phyloP scores from a whole-genome alignment of 1,140 invertebrate species.

The Cotesia chilonis region DNA sequence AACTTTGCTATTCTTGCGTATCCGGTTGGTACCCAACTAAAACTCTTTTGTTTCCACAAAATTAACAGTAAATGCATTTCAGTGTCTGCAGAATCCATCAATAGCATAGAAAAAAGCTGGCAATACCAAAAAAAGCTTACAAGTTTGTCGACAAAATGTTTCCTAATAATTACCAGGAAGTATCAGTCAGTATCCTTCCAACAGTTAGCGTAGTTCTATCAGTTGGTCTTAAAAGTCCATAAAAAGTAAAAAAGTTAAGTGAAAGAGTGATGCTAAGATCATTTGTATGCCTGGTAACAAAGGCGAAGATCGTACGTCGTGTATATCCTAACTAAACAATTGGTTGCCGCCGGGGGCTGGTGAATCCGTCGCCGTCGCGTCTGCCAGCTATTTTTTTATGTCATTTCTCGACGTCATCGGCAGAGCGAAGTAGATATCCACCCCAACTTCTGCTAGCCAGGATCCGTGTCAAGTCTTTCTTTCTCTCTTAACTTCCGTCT shows the following conservation, averaged over 20 bases:
- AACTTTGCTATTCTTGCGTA: too few species aligned
- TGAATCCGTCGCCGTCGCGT: conserved; percentile 51
- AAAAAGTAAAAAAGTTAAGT: conserved; percentile 4
- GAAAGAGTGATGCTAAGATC: conserved; percentile 7
- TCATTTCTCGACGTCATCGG: conserved; percentile 65
- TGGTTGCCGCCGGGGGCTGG: conserved; percentile 21
- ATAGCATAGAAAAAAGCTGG: too few species aligned
- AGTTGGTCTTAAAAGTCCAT: neutral
- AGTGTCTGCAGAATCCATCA: too few species aligned
- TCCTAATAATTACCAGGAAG: too few species aligned
- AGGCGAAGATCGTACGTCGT: conserved; percentile 1
- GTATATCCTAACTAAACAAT: conserved; percentile 31
- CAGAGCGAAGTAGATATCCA: conserved; percentile 49
- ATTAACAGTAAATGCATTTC: too few species aligned
- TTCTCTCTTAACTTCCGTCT: conserved; percentile 52
- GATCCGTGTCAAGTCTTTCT: conserved; percentile 52
- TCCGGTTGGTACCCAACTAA: too few species aligned
- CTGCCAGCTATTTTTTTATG: conserved; percentile 60
- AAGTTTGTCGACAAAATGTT: too few species aligned
- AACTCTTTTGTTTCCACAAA: too few species aligned
- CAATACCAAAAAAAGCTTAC: too few species aligned
- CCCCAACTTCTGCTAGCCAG: conserved; percentile 45
- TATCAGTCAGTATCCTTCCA: too few species aligned
- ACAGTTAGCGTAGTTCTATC: too few species aligned
- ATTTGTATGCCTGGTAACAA: conserved; percentile 3